Percentiles rank a stretch among this genome's conserved stretches.
Conservation (phyloP, 2,797 vertebrate species). For the Phrynocephalus forsythii region DNA sequence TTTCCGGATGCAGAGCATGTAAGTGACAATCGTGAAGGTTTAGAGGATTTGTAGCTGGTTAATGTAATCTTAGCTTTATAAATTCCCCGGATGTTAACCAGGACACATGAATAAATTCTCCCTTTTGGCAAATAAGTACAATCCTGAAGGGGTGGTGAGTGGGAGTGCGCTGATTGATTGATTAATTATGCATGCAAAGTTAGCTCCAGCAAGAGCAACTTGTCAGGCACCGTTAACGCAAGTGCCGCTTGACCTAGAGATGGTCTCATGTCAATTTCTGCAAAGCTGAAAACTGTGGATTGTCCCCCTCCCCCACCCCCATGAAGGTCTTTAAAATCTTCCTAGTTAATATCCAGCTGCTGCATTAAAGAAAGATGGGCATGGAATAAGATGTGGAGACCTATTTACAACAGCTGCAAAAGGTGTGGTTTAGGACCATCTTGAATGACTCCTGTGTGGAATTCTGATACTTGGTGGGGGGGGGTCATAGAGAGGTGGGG, state of each 20-base stretch:
- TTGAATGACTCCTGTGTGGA: no score
- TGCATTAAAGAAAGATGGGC: not conserved
- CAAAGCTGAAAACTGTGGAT: conserved; percentile 48
- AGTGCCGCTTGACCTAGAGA: conserved; percentile 55
- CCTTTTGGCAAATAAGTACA: conserved; percentile 44
- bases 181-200: conserved; percentile 58
- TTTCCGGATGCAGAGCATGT: conserved; percentile 20
- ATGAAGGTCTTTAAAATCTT: conserved; percentile 11
- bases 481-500: no score
- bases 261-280: conserved; percentile 47
- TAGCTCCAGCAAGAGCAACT: conserved; percentile 46
- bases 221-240: conserved; percentile 49
- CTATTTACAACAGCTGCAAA: no score
- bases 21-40: conserved; percentile 25
- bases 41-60: conserved; percentile 50
- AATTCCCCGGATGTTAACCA: conserved; percentile 48
- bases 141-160: conserved; percentile 16
- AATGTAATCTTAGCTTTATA: conserved; percentile 49
- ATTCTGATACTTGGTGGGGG: no score
- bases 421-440: no score
- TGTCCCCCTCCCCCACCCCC: accelerated
- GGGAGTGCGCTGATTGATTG: not conserved
- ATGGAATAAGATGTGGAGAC: not conserved
- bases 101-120: conserved; percentile 17
- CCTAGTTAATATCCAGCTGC: not conserved